These are phyloP conservation scores for Tromatobia lineatoria DNA, from an alignment of 2,888 invertebrate species.

Conservation along the genomic window DNA sequence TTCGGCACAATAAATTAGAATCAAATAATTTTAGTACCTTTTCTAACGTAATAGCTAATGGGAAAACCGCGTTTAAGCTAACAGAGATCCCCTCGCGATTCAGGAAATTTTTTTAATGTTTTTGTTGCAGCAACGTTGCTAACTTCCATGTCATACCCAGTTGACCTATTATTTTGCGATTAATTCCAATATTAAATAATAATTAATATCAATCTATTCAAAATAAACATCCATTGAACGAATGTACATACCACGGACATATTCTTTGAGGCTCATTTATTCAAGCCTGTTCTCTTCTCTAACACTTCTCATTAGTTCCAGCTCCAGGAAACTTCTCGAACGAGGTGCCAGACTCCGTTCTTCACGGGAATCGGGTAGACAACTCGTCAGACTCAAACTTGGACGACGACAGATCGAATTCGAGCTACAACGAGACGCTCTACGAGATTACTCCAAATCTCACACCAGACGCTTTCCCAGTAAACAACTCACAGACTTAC, in stretches of 20 bases:
- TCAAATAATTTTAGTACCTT: no score
- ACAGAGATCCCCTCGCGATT: no score
- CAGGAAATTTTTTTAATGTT: no score
- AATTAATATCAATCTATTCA: no score
- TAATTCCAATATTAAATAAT: no score
- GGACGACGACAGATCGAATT: slow-evolving; percentile 61
- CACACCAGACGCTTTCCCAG: slow-evolving; percentile 87
- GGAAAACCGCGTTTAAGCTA: no score
- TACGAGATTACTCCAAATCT: slow-evolving; percentile 79
- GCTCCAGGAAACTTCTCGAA: slow-evolving; percentile 71
- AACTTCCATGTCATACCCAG: no score
- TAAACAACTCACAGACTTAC: slow-evolving; percentile 87
- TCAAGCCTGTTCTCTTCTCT: background rate
- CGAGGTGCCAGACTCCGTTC: slow-evolving; percentile 72
- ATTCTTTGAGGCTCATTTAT: background rate
- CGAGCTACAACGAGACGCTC: slow-evolving; percentile 77
- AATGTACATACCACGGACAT: background rate
- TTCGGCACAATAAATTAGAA: no score
- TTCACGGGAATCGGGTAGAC: slow-evolving; percentile 63
- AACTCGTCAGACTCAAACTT: slow-evolving; percentile 70
- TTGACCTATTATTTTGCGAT: no score
- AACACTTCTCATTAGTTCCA: slow-evolving; percentile 62
- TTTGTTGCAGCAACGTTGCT: no score
- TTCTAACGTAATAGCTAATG: no score
- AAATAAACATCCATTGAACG: no score